A percentile compares a stretch with the other conserved stretches of the same genome.
These are phyloP conservation scores for Petrophora chlorosata DNA, from an alignment of 2,888 invertebrate species.

Conservation along the genomic window DNA sequence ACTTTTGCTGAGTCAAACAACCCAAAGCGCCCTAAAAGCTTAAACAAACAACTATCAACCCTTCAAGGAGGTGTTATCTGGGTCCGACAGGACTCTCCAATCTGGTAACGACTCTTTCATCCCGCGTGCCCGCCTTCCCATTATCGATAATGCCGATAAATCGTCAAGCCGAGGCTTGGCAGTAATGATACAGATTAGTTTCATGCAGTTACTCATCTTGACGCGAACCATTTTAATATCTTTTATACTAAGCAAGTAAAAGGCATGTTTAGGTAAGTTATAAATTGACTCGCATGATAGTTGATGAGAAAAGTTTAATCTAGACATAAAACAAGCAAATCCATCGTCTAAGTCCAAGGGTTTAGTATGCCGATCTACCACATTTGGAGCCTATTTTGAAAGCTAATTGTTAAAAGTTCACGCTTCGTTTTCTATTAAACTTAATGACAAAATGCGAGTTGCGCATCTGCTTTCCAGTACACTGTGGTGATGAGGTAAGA, in stretches of 20 bases:
- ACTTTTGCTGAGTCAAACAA: conserved; percentile 37
- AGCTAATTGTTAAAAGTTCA: no score
- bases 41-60: conserved; percentile 43
- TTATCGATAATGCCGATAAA: conserved; percentile 48
- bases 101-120: conserved; percentile 59
- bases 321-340: no score
- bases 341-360: no score
- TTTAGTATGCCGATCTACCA: no score
- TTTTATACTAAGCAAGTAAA: no score
- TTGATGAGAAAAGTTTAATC: no score
- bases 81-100: conserved; percentile 58
- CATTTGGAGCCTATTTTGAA: no score
- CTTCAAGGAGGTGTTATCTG: conserved; percentile 57
- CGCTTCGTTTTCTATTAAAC: no score
- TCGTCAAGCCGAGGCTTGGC: conserved; percentile 30
- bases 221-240: not conserved
- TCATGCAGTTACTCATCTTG: conserved; percentile 1
- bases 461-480: conserved; percentile 3
- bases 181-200: conserved; percentile 22
- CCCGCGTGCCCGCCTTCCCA: conserved; percentile 39
- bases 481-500: conserved; percentile 52
- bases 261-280: no score
- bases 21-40: conserved; percentile 31
- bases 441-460: not conserved
- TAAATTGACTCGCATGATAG: no score